Evolutionary conservation across 2,113 vertebrate species (phyloP).

Genomic region (Colistium nudipinnis): DNA sequence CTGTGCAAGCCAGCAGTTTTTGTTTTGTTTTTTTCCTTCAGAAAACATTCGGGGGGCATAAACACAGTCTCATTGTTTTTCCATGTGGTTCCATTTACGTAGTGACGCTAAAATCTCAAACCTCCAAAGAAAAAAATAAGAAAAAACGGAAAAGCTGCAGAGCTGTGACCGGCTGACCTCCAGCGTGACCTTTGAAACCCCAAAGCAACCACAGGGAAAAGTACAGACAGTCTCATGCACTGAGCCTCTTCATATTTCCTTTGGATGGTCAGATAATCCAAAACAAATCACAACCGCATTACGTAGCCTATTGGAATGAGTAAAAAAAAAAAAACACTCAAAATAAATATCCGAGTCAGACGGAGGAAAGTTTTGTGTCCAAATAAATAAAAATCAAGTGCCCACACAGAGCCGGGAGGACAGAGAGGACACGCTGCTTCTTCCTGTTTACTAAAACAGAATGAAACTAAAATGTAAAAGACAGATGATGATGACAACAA

Average conservation of each 20-base stretch:
- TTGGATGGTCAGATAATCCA: slow-evolving; percentile 20
- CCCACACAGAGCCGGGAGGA: slow-evolving; percentile 2
- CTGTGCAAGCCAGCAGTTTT: background rate
- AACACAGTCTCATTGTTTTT: background rate
- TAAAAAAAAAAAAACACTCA: slow-evolving; percentile 5
- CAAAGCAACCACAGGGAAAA: background rate
- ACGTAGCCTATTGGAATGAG: slow-evolving; percentile 17
- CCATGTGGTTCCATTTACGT: background rate
- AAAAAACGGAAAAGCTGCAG: background rate
- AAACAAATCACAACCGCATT: slow-evolving; percentile 16
- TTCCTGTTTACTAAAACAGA: background rate
- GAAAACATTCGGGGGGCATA: background rate
- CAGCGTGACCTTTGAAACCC: background rate
- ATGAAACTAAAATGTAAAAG: background rate
- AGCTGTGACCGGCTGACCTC: slow-evolving; percentile 1
- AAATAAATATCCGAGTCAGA: slow-evolving; percentile 30
- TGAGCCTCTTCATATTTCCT: slow-evolving; percentile 1
- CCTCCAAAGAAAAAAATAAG: too few species aligned
- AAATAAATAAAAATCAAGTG: slow-evolving; percentile 21
- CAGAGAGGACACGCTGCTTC: background rate
- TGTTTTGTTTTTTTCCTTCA: background rate
- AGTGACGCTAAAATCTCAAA: background rate
- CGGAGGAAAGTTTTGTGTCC: slow-evolving; percentile 26
- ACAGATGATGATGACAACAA: too few species aligned
- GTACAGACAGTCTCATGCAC: background rate